phyloP scores from a whole-genome alignment of 2,888 invertebrate species.

The Leucophenga montana region DNA sequence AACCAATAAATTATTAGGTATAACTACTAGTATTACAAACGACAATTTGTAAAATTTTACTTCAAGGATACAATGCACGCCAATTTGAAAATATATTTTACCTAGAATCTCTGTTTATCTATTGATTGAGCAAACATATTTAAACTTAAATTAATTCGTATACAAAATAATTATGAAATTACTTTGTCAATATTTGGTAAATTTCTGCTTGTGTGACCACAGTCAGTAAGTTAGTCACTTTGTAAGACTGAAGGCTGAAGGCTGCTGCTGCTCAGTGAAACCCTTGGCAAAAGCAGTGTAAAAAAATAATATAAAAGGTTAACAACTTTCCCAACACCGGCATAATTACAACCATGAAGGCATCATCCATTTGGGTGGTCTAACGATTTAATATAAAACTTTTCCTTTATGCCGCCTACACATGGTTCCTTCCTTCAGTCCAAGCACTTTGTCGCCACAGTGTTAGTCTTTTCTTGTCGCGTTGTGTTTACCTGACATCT shows the following conservation, averaged over 20 bases:
- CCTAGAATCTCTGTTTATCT: neutral
- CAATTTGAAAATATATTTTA: neutral
- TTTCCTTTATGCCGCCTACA: neutral
- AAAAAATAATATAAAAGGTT: neutral
- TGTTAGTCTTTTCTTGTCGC: neutral
- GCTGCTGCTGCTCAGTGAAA: neutral
- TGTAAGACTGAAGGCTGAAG: neutral
- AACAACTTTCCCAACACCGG: neutral
- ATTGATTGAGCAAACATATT: slow-evolving; percentile 32
- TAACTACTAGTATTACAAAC: neutral
- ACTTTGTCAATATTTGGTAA: slow-evolving; percentile 40
- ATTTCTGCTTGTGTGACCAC: slow-evolving; percentile 37
- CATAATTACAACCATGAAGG: neutral
- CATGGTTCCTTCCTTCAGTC: too few species aligned
- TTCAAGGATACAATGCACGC: neutral
- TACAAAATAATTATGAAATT: slow-evolving; percentile 41
- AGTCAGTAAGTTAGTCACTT: neutral
- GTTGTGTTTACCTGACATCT: slow-evolving; percentile 30
- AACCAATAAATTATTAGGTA: neutral
- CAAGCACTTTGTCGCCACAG: neutral
- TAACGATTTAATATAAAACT: slow-evolving; percentile 17
- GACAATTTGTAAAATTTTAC: neutral
- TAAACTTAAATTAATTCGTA: slow-evolving; percentile 36
- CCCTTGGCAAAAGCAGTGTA: neutral
- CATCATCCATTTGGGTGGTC: neutral